Evolutionary conservation across 2,888 invertebrate genomes (phyloP), one percentile per base, ranked within the genome.

Genomic region (Synanthedon formicaeformis): DNA sequence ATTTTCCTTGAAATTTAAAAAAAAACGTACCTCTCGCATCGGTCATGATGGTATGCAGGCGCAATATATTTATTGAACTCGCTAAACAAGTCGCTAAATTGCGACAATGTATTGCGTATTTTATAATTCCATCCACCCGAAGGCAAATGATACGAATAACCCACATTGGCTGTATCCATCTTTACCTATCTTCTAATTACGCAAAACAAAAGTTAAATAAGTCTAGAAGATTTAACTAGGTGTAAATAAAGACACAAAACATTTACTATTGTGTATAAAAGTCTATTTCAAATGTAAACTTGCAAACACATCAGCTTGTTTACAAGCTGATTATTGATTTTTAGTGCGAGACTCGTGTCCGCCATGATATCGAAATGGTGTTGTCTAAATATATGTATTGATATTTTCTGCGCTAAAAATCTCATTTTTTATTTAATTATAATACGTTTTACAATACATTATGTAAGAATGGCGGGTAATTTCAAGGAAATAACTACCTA

Each of bases 31-130:
- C 96, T 93, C 88, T 98, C 98, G 78, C 97, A 98, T 56, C 98
- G 91, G 78, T 98, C 98, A 89, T 98, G 98, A 75, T 97, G 96
- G 88, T 97, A 97, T 58, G 97, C 96, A 41, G 98, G 98, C 34
- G 97, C 95, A 57, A 98, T 96, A 75, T 97, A 96, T 81, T 95
- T 94, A 77, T 96, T 96, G 78, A 98, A 98, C 88, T 97, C 97
- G 77, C 97, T 97, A 81, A 97, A 98, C 58, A 97, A 85, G 82
- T 97, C 97, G 72, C 96, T 96, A 75, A 96, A 96, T 73, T 96
- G 96, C 27, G 95, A 93, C 56, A 96, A 77, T 41, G 92, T 92
- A 74, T 93, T 95, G 74, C 94, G 90, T 60, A 95, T 89, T 75
- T 92, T 92, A 63, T 94, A 86, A 64, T 92, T 88, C 89, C 93